Evolutionary conservation across 2,797 vertebrate species (phyloP).

Genomic region (Lepilemur ruficaudatus): DNA sequence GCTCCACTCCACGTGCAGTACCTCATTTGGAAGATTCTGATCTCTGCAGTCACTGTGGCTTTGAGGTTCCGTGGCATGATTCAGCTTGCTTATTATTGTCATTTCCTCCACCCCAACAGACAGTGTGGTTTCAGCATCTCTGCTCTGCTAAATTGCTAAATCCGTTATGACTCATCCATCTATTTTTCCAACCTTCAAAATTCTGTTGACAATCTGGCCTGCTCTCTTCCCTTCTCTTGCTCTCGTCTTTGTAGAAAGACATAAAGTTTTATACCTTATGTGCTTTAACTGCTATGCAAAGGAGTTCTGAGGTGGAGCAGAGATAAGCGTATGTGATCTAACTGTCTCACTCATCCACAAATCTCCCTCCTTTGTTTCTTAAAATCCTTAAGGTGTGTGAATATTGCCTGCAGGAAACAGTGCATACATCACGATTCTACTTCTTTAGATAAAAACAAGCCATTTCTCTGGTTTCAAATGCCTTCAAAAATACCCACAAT

Average conservation of each 20-base stretch:
- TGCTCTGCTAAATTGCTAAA: constrained; percentile 24
- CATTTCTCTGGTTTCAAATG: background rate
- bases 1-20: background rate
- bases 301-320: background rate
- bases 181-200: constrained; percentile 32
- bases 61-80: constrained; percentile 20
- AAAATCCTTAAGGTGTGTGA: background rate
- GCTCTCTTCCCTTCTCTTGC: background rate
- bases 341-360: background rate
- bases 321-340: background rate
- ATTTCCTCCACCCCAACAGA: background rate
- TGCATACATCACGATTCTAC: background rate
- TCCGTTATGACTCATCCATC: constrained; percentile 54
- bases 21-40: background rate
- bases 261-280: background rate
- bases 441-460: constrained; percentile 35
- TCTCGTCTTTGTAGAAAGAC: constrained; percentile 22
- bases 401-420: constrained; percentile 21
- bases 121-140: constrained; percentile 11
- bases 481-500: constrained; percentile 20
- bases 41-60: background rate
- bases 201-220: constrained; percentile 33
- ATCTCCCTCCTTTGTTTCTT: constrained; percentile 39
- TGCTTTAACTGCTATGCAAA: background rate
- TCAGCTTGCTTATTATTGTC: background rate